Evolutionary conservation across 2,113 vertebrate species (phyloP).

Genomic region (Tringa solitaria): DNA sequence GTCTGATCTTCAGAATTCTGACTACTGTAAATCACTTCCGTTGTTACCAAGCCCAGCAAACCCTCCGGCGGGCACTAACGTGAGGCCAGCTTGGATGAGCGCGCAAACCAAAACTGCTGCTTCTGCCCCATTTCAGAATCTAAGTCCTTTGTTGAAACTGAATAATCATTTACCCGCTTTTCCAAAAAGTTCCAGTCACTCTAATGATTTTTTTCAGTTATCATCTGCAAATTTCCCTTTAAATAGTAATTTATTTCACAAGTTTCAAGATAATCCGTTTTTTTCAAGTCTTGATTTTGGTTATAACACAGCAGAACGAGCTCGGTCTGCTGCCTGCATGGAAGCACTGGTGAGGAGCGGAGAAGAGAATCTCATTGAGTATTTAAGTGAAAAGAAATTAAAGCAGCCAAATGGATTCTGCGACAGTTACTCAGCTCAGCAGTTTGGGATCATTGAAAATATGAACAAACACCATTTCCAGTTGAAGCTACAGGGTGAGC

Average conservation of each 20-base stretch:
- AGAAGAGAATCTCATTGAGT: conserved; percentile 72
- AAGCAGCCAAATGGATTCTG: conserved; percentile 75
- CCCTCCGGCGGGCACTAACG: conserved; percentile 43
- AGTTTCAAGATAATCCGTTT: conserved; percentile 66
- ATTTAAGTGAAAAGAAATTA: conserved; percentile 75
- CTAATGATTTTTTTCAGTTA: conserved; percentile 66
- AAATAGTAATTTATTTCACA: conserved; percentile 71
- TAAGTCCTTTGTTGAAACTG: conserved; percentile 65
- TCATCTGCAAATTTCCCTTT: conserved; percentile 64
- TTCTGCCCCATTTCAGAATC: conserved; percentile 63
- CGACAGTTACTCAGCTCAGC: conserved; percentile 71
- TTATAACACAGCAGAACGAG: conserved; percentile 61
- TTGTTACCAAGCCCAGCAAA: conserved; percentile 53
- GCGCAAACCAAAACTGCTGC: conserved; percentile 58
- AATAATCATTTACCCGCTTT: conserved; percentile 64
- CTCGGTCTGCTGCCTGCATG: conserved; percentile 58
- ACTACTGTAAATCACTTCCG: conserved; percentile 70
- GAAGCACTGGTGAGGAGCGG: conserved; percentile 64
- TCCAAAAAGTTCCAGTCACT: conserved; percentile 66
- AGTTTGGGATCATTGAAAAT: conserved; percentile 67
- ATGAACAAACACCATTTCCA: conserved; percentile 69
- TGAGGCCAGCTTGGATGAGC: conserved; percentile 73
- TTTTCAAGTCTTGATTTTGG: conserved; percentile 67
- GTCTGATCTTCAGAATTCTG: conserved; percentile 63
- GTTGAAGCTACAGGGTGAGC: conserved; percentile 60